A percentile compares a stretch with the other conserved stretches of the same genome.
phyloP scores from a whole-genome alignment of 2,113 vertebrate genomes.

The Marmota monax region DNA sequence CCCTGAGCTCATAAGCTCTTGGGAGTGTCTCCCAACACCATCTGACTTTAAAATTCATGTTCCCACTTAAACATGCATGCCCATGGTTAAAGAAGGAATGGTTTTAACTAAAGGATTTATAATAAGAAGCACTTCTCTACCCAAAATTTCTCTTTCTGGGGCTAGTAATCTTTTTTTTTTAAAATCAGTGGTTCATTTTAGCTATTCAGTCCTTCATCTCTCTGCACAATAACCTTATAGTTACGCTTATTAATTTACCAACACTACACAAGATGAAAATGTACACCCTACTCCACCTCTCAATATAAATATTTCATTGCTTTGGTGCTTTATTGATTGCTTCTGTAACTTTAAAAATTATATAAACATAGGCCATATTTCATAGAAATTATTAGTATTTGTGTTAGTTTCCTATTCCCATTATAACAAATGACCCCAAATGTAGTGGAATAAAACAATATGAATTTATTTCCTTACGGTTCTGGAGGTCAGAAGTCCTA shows the following conservation, averaged over 20 bases:
- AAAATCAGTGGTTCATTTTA: neutral
- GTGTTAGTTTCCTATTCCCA: neutral
- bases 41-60: neutral
- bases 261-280: neutral
- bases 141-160: neutral
- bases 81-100: neutral
- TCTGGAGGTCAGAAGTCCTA: neutral
- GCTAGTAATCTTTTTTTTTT: neutral
- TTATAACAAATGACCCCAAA: neutral
- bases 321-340: neutral
- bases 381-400: neutral
- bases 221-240: neutral
- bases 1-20: neutral
- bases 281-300: neutral
- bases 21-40: neutral
- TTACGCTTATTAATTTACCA: neutral
- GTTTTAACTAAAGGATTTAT: neutral
- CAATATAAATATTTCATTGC: neutral
- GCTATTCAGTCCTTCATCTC: neutral
- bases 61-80: neutral
- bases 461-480: neutral
- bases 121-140: neutral
- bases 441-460: neutral
- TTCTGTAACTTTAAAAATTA: neutral
- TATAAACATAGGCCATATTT: neutral